Evolutionary conservation across 2,888 invertebrate species (phyloP), one percentile per base, ranked within the genome.

Genomic region (Drosophila longiperda): DNA sequence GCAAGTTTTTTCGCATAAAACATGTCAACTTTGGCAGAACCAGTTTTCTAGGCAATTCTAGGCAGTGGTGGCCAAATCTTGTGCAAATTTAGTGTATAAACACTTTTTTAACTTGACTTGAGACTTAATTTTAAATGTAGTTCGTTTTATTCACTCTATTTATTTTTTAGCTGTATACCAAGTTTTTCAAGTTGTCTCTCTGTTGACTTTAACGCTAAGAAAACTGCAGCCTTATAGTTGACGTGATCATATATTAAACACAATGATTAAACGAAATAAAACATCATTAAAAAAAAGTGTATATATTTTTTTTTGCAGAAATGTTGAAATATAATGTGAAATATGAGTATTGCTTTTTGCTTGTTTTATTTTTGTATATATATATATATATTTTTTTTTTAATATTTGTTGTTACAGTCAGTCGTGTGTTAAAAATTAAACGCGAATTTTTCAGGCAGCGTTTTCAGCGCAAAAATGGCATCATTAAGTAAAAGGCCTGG

Each of bases 341-440:
- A 64, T 79, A 54, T 77, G 75, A 49, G 53, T 58, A 64, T 71
- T 66, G 71, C 38, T 63, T 54, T 69, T 66, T 60, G 26, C 40
- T 52, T 38, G 26, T 73, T 75, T 60, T 33, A 40, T 34, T 48
- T 54, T 67, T 40, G 26, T 62, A 55, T 69, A 52, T 62, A 55
- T 69, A 52, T 8, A 12, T 45, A 15, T 48, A 34, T 20, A 52
- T 4, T 26, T 26, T 63, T 26, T 29, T 34, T 59, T 40, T 61
- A 45, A 67, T 55, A 66, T 72, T 80, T 81, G 89, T 73, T 77
- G 85, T 45, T 84, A 89, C 85, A 89, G 66, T 89, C 85, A 82
- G 72, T 89, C 80, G 88, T 85, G 85, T 80, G 85, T 86, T 86
- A 86, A 89, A 89, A 86, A 86, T 86, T 86, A 85, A 86, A 86